phyloP scores from a whole-genome alignment of 2,797 vertebrate genomes.

The Podarcis siculus region DNA sequence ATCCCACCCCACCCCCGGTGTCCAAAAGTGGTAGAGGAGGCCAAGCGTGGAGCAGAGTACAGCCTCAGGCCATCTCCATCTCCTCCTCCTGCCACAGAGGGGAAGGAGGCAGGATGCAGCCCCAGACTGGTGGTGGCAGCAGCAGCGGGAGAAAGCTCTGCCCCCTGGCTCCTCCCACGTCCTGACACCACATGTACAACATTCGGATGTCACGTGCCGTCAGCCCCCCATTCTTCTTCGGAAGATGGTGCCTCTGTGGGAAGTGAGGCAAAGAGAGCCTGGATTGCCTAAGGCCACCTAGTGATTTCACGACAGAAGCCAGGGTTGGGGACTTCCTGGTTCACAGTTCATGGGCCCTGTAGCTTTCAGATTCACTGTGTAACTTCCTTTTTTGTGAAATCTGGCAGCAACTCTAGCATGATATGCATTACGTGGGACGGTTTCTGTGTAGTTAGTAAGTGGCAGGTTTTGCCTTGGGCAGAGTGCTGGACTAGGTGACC shows the following conservation, averaged over 20 bases:
- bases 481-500: background rate
- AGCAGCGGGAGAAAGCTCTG: too few species aligned
- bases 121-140: too few species aligned
- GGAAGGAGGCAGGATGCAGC: too few species aligned
- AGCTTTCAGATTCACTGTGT: background rate
- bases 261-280: background rate
- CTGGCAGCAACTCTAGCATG: background rate
- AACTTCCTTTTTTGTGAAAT: background rate
- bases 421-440: fast-evolving
- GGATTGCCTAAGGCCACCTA: background rate
- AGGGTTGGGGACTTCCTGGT: background rate
- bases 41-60: too few species aligned
- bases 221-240: too few species aligned
- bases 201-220: too few species aligned
- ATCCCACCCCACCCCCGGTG: too few species aligned
- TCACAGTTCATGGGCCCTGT: background rate
- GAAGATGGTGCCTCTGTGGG: background rate
- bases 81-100: too few species aligned
- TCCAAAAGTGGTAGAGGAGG: too few species aligned
- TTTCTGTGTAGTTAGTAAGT: background rate
- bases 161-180: too few species aligned
- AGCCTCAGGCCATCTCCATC: too few species aligned
- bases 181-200: too few species aligned
- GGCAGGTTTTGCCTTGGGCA: background rate
- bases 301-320: background rate